Percentiles rank a stretch among this genome's conserved stretches.
Conservation (phyloP, 2,888 invertebrate genomes). For the Clivina fossor region DNA sequence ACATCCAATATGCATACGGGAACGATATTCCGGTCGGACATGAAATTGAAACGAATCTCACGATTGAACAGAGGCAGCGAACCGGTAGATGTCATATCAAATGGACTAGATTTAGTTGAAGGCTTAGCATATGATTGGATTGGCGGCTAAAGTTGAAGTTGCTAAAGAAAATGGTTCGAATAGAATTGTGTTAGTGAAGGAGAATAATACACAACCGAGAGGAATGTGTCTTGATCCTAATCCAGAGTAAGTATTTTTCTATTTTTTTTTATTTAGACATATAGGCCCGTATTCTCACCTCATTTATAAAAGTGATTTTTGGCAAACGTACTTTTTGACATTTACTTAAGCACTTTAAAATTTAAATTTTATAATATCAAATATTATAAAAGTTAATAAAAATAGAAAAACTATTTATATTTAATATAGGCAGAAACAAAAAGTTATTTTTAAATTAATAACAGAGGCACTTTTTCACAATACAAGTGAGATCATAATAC, state of each 20-base stretch:
- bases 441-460: too few relatives aligned
- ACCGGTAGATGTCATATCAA: slow-evolving; percentile 78
- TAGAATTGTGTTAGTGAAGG: slow-evolving; percentile 82
- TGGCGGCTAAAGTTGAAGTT: slow-evolving; percentile 87
- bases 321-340: too few relatives aligned
- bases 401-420: too few relatives aligned
- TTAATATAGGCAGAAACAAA: too few relatives aligned
- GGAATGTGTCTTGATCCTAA: slow-evolving; percentile 97
- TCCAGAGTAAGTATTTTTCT: slow-evolving; percentile 60
- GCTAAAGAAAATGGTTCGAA: slow-evolving; percentile 80
- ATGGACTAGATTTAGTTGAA: slow-evolving; percentile 92
- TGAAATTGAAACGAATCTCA: slow-evolving; percentile 94
- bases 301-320: too few relatives aligned
- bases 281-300: too few relatives aligned
- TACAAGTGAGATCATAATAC: too few relatives aligned
- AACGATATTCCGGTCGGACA: slow-evolving; percentile 97
- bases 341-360: too few relatives aligned
- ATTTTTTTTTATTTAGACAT: slow-evolving; percentile 9
- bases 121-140: slow-evolving; percentile 98
- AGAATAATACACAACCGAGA: slow-evolving; percentile 93
- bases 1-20: slow-evolving; percentile 94
- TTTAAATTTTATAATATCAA: too few relatives aligned
- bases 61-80: slow-evolving; percentile 81
- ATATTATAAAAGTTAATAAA: too few relatives aligned
- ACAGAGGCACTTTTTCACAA: too few relatives aligned